These are phyloP conservation scores for Sarcophaga peregrina DNA, from an alignment of 1,140 invertebrate genomes.

Conservation along the genomic window DNA sequence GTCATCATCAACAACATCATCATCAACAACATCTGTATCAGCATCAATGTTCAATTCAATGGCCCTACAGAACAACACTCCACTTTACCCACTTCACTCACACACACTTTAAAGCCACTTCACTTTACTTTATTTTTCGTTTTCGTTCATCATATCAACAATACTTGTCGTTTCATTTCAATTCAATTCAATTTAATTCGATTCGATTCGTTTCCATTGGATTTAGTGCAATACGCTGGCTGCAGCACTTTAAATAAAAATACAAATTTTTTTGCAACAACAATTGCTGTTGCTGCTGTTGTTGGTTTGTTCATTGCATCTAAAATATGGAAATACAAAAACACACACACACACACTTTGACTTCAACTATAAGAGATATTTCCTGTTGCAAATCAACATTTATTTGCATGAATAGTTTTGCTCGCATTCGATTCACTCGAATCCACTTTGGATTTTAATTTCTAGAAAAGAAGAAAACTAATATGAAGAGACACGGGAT, in stretches of 20 bases:
- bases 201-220: not conserved
- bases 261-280: too few species aligned
- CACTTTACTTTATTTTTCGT: not conserved
- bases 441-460: not conserved
- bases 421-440: not conserved
- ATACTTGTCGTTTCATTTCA: not conserved
- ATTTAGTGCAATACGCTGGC: too few species aligned
- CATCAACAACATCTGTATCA: too few species aligned
- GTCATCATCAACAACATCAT: too few species aligned
- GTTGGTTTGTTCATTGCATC: too few species aligned
- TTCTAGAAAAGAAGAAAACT: not conserved
- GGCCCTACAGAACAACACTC: not conserved
- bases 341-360: not conserved
- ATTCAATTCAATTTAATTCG: not conserved
- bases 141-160: not conserved
- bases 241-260: too few species aligned
- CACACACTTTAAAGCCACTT: not conserved
- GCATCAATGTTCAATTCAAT: not conserved
- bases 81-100: not conserved
- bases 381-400: conserved; percentile 18
- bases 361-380: not conserved
- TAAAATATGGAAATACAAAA: not conserved
- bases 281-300: too few species aligned
- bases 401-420: not conserved
- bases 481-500: not conserved